Base-by-base conservation (phyloP, 2,797 vertebrate genomes). In the Crocodylus rhombifer region DNA sequence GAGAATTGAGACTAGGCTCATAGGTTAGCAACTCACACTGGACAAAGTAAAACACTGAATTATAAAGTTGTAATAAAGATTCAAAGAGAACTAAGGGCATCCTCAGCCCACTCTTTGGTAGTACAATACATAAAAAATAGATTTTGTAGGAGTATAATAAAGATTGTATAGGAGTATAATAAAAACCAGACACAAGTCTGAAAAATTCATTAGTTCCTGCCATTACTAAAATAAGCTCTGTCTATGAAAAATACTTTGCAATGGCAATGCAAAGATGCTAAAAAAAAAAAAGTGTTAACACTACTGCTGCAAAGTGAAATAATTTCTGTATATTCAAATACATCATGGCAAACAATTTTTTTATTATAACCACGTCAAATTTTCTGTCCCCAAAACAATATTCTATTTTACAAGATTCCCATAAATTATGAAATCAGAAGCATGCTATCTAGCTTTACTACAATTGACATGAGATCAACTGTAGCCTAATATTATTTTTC, bases 121-220 rank as follows among this genome's bases (percentile, higher is more conserved):
- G 88, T 94, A 91, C 14, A 73, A 88, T 91, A 86, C 74, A 93
- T 93, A 96, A 94, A 97, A 78, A 1, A 0, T 20, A 79, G 91
- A 84, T 95, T 95, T 97, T 95, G 96, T 93, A 93, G 96, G 91
- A 95, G 91, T 94, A 95, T 91, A 95, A 95, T 96, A 97, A 97
- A 96, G 88, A 93, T 92, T 97, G 93, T 95, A 95, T 94, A 96
- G 82, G 88, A 92, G 73, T 87, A 57, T 93, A 96, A 94, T 95
- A 96, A 97, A 97, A 96, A 82, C 90, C 91, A 95, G 85, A 95
- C 86, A 92, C 58, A 87, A 94, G 87, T 94, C 78, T 96, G 82
- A 97, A 97, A 97, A 96, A 95, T 95, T 93, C 88, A 93, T 97
- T 97, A 95, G 61, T 87, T 97, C 83, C 86, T 97, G 77, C 60